These are phyloP conservation scores for Phengaris alcon DNA, from an alignment of 2,888 invertebrate genomes.

Conservation along the genomic window DNA sequence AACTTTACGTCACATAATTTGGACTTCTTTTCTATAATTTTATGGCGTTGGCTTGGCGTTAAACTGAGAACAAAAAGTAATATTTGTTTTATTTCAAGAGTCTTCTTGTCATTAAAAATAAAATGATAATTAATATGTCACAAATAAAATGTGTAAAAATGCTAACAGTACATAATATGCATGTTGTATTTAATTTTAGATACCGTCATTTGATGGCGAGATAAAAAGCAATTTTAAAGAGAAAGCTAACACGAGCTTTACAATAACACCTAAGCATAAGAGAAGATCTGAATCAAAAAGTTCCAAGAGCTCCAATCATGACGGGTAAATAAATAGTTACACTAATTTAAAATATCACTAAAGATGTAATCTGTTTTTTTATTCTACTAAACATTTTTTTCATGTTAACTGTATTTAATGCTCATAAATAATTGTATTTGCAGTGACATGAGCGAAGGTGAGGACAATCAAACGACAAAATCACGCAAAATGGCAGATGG, in stretches of 20 bases:
- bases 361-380: too few species aligned
- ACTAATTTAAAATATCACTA: too few species aligned
- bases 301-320: conserved; percentile 56
- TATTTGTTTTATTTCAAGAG: too few species aligned
- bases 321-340: conserved; percentile 51
- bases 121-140: not conserved
- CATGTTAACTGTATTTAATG: too few species aligned
- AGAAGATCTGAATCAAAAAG: conserved; percentile 60
- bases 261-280: conserved; percentile 47
- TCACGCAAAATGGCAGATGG: conserved; percentile 55
- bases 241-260: conserved; percentile 45
- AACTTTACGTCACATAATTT: too few species aligned
- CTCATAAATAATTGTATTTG: conserved; percentile 31
- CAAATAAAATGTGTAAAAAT: not conserved
- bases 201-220: conserved; percentile 65
- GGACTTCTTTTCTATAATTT: too few species aligned
- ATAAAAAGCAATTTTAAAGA: conserved; percentile 47
- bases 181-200: conserved; percentile 46
- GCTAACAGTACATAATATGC: not conserved
- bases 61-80: too few species aligned
- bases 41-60: too few species aligned
- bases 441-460: conserved; percentile 61
- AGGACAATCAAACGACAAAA: conserved; percentile 45
- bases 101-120: too few species aligned
- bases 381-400: too few species aligned